phyloP scores from a whole-genome alignment of 2,888 invertebrate genomes.

The Patella pellucida region DNA sequence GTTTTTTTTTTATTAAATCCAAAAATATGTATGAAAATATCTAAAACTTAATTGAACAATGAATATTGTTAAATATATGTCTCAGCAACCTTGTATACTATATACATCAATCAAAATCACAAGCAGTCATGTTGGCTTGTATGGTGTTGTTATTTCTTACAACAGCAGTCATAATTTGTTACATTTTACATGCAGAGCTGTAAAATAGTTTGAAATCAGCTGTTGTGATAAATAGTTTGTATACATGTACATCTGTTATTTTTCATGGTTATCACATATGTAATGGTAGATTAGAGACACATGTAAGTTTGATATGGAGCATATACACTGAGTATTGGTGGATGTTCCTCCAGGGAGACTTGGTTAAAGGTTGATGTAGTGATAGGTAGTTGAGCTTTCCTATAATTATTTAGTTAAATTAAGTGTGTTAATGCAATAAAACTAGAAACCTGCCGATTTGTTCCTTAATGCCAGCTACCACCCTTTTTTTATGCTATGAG shows the following conservation, averaged over 20 bases:
- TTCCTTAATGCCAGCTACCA: neutral
- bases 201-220: constrained; percentile 5
- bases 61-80: too few relatives aligned
- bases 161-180: too few relatives aligned
- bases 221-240: neutral
- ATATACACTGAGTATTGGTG: neutral
- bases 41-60: too few relatives aligned
- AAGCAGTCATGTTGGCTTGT: too few relatives aligned
- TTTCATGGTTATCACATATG: constrained; percentile 11
- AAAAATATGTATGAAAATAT: too few relatives aligned
- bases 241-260: neutral
- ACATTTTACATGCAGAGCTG: neutral
- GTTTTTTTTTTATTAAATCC: too few relatives aligned
- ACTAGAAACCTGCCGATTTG: neutral
- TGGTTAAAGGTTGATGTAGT: constrained; percentile 5
- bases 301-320: neutral
- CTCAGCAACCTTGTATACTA: too few relatives aligned
- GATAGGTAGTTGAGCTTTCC: neutral
- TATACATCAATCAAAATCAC: too few relatives aligned
- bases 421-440: neutral
- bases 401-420: neutral
- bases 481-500: neutral
- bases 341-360: constrained; percentile 1
- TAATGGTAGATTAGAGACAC: constrained; percentile 5
- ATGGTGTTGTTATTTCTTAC: too few relatives aligned